These are phyloP conservation scores for Sipha flava DNA, from an alignment of 1,140 invertebrate species.

Conservation along the genomic window DNA sequence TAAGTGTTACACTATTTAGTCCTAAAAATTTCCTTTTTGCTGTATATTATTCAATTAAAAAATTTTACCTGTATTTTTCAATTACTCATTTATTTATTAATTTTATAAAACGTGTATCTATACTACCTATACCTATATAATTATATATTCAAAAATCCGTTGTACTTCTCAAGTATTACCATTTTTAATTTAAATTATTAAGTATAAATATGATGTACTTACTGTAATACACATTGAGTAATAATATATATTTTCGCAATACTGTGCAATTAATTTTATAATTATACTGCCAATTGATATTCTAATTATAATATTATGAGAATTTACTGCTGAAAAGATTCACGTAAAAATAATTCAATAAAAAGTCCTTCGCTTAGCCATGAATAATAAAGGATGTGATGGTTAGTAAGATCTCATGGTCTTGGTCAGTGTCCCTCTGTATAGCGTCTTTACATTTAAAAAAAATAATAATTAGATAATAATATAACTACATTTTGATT, in stretches of 20 bases:
- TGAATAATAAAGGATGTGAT: constrained; percentile 3
- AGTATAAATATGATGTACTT: background rate
- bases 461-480: constrained; percentile 3
- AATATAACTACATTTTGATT: background rate
- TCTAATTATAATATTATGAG: background rate
- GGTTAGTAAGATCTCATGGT: constrained; percentile 13
- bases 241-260: background rate
- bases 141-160: too few species aligned
- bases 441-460: background rate
- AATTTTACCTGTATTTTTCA: too few species aligned
- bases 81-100: too few species aligned
- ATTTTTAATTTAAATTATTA: too few species aligned
- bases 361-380: constrained; percentile 4
- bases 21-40: too few species aligned
- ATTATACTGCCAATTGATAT: background rate
- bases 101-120: too few species aligned
- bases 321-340: background rate
- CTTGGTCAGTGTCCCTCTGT: constrained; percentile 20
- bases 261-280: background rate
- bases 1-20: too few species aligned
- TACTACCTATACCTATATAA: too few species aligned
- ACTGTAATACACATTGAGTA: too few species aligned
- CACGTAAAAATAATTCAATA: background rate
- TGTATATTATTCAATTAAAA: too few species aligned
- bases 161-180: too few species aligned